Percentiles rank a stretch among this genome's conserved stretches.
phyloP scores from a whole-genome alignment of 1,140 invertebrate genomes.

The Glossosoma conforme region DNA sequence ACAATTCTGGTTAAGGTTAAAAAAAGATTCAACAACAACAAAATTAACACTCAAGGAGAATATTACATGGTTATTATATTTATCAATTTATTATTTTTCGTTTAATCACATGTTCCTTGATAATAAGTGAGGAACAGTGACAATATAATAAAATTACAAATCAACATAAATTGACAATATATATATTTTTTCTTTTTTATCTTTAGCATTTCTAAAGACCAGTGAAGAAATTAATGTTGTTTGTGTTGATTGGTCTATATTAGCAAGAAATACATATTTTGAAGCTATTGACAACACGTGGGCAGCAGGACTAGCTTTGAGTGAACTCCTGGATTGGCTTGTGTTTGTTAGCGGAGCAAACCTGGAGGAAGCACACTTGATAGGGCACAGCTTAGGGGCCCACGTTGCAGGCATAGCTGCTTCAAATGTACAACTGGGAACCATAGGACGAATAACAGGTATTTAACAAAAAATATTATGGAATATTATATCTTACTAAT shows the following conservation, averaged over 20 bases:
- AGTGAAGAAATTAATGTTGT: constrained; percentile 14
- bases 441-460: constrained; percentile 24
- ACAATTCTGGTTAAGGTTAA: too few species aligned
- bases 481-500: not conserved
- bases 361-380: constrained; percentile 19
- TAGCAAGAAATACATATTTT: constrained; percentile 12
- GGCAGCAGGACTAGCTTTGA: constrained; percentile 7
- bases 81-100: not conserved
- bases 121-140: too few species aligned
- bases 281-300: constrained; percentile 17
- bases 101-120: not conserved
- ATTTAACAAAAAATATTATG: not conserved
- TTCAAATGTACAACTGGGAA: constrained; percentile 12
- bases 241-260: constrained; percentile 24
- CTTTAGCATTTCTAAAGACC: constrained; percentile 22
- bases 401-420: constrained; percentile 24
- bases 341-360: constrained; percentile 10
- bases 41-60: too few species aligned
- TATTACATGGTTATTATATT: not conserved
- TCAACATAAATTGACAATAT: not conserved
- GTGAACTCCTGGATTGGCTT: constrained; percentile 20
- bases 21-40: too few species aligned
- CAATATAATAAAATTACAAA: not conserved
- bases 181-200: not conserved
- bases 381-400: constrained; percentile 26